phyloP scores from a whole-genome alignment of 2,888 invertebrate genomes.

The Frankliniella fusca region DNA sequence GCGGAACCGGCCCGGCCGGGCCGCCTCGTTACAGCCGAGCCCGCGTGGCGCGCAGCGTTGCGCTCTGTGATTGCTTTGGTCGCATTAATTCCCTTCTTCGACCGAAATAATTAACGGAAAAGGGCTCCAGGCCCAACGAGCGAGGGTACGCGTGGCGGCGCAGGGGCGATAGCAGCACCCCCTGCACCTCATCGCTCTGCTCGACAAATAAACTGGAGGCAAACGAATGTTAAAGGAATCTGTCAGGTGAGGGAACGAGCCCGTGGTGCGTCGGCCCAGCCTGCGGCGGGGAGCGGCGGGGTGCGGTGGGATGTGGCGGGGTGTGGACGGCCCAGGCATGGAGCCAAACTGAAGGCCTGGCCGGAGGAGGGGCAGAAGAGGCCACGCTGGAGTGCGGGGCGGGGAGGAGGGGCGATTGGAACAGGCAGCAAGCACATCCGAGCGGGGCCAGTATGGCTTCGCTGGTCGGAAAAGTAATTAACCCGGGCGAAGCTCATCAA shows the following conservation, averaged over 20 bases:
- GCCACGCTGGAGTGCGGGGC: not conserved
- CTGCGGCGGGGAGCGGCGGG: not conserved
- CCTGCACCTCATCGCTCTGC: not conserved
- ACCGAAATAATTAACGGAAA: constrained; percentile 12
- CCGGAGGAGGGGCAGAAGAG: not conserved
- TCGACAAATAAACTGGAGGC: constrained; percentile 23
- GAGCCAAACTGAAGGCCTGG: not conserved
- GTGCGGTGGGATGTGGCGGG: not conserved
- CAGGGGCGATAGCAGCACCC: not conserved
- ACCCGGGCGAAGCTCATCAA: constrained; percentile 4
- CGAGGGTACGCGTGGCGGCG: not conserved
- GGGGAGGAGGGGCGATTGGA: not conserved
- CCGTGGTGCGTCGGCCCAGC: not conserved
- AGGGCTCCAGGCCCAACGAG: not conserved
- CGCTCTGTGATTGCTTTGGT: not conserved
- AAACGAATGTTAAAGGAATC: constrained; percentile 7
- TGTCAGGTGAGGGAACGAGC: constrained; percentile 7
- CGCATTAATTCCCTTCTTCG: constrained; percentile 5
- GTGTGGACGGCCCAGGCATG: not conserved
- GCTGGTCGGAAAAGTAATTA: constrained; percentile 6
- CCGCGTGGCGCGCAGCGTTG: not conserved
- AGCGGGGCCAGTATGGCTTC: not conserved
- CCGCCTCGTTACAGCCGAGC: not conserved
- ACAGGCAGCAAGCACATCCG: not conserved
- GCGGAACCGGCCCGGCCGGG: not conserved